Conservation (phyloP, 2,797 vertebrate species). For the Phaenicophaeus curvirostris region DNA sequence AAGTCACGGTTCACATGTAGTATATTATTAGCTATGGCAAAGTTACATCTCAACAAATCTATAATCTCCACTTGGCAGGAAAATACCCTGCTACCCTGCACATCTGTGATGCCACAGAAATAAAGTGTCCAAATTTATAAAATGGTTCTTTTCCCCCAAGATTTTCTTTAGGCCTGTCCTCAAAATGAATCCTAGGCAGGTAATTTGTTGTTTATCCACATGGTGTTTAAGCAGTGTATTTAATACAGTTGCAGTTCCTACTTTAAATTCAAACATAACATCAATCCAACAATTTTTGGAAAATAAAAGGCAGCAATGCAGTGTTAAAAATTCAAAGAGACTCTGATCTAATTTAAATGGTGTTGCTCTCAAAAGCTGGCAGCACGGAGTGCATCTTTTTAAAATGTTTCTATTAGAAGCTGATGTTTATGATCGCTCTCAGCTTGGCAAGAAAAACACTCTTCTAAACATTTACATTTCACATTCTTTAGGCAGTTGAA, state of each 20-base stretch:
- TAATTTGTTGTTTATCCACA: neutral
- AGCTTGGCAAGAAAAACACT: slow-evolving; percentile 68
- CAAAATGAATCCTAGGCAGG: neutral
- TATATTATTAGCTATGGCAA: neutral
- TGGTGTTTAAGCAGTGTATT: neutral
- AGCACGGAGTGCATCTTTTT: slow-evolving; percentile 4
- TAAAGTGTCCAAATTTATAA: neutral
- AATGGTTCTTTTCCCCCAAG: neutral
- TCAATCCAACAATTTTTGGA: slow-evolving; percentile 30
- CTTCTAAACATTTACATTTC: slow-evolving; percentile 74
- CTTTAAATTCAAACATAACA: slow-evolving; percentile 29
- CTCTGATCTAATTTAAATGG: slow-evolving; percentile 47
- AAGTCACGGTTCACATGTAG: neutral
- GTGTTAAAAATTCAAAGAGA: slow-evolving; percentile 29
- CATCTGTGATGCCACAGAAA: neutral
- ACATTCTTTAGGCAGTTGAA: slow-evolving; percentile 65
- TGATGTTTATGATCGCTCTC: slow-evolving; percentile 67
- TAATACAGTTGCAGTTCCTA: slow-evolving; percentile 40
- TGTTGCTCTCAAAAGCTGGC: slow-evolving; percentile 60
- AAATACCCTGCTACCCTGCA: neutral
- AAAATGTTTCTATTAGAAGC: slow-evolving; percentile 59
- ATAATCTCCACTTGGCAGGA: neutral
- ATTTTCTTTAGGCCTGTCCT: neutral
- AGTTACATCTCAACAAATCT: neutral
- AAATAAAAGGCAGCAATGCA: slow-evolving; percentile 22